phyloP scores from a whole-genome alignment of 2,888 invertebrate species.

The Drosophila eohydei region DNA sequence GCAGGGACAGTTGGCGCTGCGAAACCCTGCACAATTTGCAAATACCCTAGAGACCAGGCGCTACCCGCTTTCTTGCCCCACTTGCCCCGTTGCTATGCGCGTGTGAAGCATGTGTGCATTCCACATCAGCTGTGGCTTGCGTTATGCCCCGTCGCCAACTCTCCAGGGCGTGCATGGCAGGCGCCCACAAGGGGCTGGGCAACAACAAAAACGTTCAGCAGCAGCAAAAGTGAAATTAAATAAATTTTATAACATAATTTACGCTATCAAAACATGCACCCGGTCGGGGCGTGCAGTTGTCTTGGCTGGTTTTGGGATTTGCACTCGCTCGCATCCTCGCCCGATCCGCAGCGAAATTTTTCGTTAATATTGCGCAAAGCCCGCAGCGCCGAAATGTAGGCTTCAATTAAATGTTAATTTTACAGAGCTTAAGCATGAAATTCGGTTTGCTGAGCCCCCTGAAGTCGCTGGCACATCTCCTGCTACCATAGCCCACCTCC shows the following conservation, averaged over 20 bases:
- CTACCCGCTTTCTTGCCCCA: not conserved
- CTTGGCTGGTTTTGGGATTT: constrained; percentile 46
- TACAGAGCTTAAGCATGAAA: constrained; percentile 81
- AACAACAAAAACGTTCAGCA: constrained; percentile 53
- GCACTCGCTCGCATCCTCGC: constrained; percentile 30
- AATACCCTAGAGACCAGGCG: constrained; percentile 60
- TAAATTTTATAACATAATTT: constrained; percentile 81
- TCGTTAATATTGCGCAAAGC: constrained; percentile 52
- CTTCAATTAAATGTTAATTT: constrained; percentile 81
- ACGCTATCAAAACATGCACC: constrained; percentile 79
- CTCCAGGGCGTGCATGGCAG: constrained; percentile 44
- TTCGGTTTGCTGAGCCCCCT: constrained; percentile 30
- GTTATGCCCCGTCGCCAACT: not conserved
- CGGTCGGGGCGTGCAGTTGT: constrained; percentile 48
- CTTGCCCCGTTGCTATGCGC: not conserved
- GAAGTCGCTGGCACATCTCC: no score
- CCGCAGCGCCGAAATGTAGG: constrained; percentile 64
- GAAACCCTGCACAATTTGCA: constrained; percentile 61
- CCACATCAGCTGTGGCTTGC: constrained; percentile 19
- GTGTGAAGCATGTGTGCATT: constrained; percentile 13
- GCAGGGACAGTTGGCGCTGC: constrained; percentile 21
- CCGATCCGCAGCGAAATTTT: constrained; percentile 16
- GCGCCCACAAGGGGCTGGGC: constrained; percentile 41
- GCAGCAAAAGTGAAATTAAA: constrained; percentile 73
- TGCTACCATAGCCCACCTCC: not conserved